phyloP scores from a whole-genome alignment of 2,113 vertebrate genomes.

The Malurus cyaneus region DNA sequence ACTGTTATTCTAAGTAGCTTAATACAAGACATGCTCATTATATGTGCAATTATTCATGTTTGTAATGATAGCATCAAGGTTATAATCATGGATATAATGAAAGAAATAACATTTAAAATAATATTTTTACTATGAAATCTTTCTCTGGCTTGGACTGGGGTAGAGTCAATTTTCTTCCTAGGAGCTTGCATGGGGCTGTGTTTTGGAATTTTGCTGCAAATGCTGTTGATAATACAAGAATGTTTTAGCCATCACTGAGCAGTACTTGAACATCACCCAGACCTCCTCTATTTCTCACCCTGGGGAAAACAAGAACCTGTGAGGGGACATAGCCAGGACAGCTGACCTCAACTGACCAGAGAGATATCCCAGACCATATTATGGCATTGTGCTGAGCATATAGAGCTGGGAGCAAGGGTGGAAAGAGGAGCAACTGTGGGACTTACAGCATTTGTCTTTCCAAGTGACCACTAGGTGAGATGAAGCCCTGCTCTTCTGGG shows the following conservation, averaged over 20 bases:
- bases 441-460: not conserved
- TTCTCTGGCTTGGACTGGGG: not conserved
- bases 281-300: not conserved
- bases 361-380: not conserved
- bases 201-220: not conserved
- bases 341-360: not conserved
- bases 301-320: not conserved
- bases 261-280: not conserved
- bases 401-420: not conserved
- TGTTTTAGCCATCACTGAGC: not conserved
- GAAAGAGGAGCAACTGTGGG: fast-evolving
- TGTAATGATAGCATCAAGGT: not conserved
- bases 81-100: not conserved
- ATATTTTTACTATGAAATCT: not conserved
- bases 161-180: not conserved
- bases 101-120: not conserved
- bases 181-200: not conserved
- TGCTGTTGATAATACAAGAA: not conserved
- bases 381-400: not conserved
- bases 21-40: not conserved
- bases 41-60: not conserved
- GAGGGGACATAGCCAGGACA: not conserved
- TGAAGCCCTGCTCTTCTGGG: not conserved
- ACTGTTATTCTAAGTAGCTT: not conserved
- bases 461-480: fast-evolving